phyloP scores from a whole-genome alignment of 2,888 invertebrate genomes.

The Actias luna region DNA sequence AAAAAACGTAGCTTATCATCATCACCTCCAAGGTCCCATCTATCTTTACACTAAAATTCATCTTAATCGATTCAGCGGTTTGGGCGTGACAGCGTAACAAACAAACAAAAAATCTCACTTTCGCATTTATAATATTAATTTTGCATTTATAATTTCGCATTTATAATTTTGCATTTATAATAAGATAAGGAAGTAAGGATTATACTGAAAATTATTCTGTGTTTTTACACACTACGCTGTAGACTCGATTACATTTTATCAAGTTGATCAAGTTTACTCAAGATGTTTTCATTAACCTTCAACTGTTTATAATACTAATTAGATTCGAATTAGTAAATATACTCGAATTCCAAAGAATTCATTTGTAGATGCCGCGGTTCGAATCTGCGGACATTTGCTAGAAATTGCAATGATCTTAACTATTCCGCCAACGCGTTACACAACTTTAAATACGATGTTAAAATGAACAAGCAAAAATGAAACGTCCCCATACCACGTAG shows the following conservation, averaged over 20 bases:
- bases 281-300: too few relatives aligned
- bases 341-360: neutral
- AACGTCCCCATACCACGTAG: constrained; percentile 3
- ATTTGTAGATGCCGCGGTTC: neutral
- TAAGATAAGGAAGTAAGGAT: too few relatives aligned
- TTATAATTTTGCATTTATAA: too few relatives aligned
- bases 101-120: too few relatives aligned
- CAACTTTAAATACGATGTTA: neutral
- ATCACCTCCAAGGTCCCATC: too few relatives aligned
- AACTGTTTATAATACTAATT: neutral
- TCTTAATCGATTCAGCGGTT: too few relatives aligned
- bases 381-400: neutral
- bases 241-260: neutral
- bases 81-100: too few relatives aligned
- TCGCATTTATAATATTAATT: too few relatives aligned
- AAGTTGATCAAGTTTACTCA: neutral
- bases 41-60: too few relatives aligned
- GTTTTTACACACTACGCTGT: neutral
- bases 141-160: too few relatives aligned
- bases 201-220: too few relatives aligned
- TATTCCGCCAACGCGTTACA: neutral
- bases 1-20: too few relatives aligned
- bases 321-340: neutral
- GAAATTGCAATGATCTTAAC: neutral
- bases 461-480: constrained; percentile 5